These are phyloP conservation scores for Aphelinus atriplicis DNA, from an alignment of 1,140 invertebrate genomes.

Conservation along the genomic window DNA sequence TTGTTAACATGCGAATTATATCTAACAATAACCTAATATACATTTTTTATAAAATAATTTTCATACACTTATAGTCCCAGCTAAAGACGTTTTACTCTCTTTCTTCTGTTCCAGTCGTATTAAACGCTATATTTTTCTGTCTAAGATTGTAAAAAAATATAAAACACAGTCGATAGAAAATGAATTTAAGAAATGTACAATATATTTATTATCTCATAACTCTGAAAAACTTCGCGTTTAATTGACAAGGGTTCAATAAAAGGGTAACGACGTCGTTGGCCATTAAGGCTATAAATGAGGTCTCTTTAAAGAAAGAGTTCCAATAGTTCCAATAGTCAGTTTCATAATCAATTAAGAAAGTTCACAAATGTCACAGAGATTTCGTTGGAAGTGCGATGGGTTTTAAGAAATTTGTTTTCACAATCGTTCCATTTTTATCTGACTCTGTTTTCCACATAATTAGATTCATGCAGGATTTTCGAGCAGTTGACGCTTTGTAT, in stretches of 20 bases:
- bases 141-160: conserved; percentile 28
- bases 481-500: conserved; percentile 10
- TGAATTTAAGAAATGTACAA: conserved; percentile 33
- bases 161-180: conserved; percentile 23
- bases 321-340: too few relatives aligned
- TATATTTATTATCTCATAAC: conserved; percentile 22
- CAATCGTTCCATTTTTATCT: conserved; percentile 5
- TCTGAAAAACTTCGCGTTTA: conserved; percentile 16
- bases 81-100: background rate
- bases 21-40: too few relatives aligned
- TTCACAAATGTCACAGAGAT: too few relatives aligned
- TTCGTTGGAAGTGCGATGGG: background rate
- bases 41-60: too few relatives aligned
- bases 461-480: conserved; percentile 14
- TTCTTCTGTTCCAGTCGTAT: background rate
- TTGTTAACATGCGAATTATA: too few relatives aligned
- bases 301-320: background rate
- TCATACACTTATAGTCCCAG: background rate
- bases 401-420: conserved; percentile 14
- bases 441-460: conserved; percentile 36
- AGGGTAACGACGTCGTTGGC: background rate
- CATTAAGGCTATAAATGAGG: background rate
- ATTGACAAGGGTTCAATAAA: background rate
- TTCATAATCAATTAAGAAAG: too few relatives aligned
- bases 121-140: conserved; percentile 21